Conservation (phyloP, 1,140 invertebrate genomes). For the Trichonephila inaurata region DNA sequence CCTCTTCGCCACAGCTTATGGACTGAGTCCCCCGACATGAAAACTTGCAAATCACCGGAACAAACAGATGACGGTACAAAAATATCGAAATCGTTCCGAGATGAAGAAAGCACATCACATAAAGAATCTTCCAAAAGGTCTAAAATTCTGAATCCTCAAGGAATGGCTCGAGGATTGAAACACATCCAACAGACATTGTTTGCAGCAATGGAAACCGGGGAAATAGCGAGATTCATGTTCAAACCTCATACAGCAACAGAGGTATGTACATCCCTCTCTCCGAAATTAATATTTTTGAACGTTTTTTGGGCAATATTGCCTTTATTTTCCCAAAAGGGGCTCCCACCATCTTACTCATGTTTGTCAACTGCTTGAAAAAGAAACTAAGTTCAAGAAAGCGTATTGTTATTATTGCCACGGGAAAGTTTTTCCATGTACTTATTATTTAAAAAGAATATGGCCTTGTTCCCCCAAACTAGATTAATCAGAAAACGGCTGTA, state of each 20-base stretch:
- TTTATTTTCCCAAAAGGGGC: too few species aligned
- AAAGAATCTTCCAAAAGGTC: neutral
- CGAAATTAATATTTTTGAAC: too few species aligned
- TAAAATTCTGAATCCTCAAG: neutral
- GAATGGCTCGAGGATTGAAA: neutral
- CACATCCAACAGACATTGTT: neutral
- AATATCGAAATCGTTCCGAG: too few species aligned
- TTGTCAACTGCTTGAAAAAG: too few species aligned
- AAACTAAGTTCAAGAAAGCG: too few species aligned
- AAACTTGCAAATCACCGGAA: neutral
- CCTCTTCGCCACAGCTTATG: neutral
- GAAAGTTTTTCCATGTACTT: too few species aligned
- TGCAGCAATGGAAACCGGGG: neutral
- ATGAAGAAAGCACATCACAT: neutral
- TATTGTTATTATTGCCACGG: too few species aligned
- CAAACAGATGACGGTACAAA: neutral
- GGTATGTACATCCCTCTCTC: neutral
- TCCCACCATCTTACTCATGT: too few species aligned
- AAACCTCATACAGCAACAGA: neutral
- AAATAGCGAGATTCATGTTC: neutral
- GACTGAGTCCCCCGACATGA: neutral
- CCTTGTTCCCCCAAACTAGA: too few species aligned
- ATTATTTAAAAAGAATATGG: too few species aligned
- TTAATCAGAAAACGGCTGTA: too few species aligned
- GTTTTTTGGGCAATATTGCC: too few species aligned